These are phyloP conservation scores for Xylocopa sonorina DNA, from an alignment of 1,140 invertebrate species.

Conservation along the genomic window DNA sequence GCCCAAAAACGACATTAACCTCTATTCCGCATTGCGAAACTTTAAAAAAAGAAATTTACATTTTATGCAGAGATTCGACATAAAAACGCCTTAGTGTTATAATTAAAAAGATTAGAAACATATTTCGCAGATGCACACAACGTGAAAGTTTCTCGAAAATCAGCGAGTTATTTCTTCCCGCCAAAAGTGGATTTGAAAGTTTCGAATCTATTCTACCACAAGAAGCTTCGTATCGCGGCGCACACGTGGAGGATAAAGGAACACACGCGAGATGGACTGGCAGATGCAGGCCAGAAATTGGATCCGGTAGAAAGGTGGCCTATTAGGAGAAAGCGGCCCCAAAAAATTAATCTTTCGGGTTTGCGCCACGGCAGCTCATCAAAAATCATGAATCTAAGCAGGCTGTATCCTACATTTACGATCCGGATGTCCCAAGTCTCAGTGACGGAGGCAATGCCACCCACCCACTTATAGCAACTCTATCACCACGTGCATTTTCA, in stretches of 20 bases:
- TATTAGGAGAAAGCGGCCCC: slow-evolving; percentile 78
- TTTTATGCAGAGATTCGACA: too few species aligned
- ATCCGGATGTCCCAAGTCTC: slow-evolving; percentile 75
- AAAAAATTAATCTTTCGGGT: slow-evolving; percentile 71
- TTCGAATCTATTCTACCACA: neutral
- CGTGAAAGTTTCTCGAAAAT: too few species aligned
- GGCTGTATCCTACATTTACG: slow-evolving; percentile 71
- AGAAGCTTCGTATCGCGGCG: neutral
- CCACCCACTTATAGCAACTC: neutral
- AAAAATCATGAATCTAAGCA: slow-evolving; percentile 42
- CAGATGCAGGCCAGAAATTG: slow-evolving; percentile 15
- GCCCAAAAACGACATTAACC: too few species aligned
- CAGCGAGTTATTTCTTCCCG: neutral
- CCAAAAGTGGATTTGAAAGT: neutral
- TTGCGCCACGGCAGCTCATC: slow-evolving; percentile 25
- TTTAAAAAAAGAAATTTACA: too few species aligned
- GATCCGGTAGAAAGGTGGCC: slow-evolving; percentile 61
- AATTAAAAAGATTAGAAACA: too few species aligned
- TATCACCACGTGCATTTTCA: neutral
- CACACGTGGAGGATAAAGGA: too few species aligned
- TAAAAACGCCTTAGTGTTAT: too few species aligned
- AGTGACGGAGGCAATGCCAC: slow-evolving; percentile 14
- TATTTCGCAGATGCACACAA: too few species aligned
- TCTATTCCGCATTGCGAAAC: too few species aligned
- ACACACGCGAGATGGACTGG: neutral